Evolutionary conservation across 2,888 invertebrate species (phyloP).

Genomic region (Diarsia dahlii): DNA sequence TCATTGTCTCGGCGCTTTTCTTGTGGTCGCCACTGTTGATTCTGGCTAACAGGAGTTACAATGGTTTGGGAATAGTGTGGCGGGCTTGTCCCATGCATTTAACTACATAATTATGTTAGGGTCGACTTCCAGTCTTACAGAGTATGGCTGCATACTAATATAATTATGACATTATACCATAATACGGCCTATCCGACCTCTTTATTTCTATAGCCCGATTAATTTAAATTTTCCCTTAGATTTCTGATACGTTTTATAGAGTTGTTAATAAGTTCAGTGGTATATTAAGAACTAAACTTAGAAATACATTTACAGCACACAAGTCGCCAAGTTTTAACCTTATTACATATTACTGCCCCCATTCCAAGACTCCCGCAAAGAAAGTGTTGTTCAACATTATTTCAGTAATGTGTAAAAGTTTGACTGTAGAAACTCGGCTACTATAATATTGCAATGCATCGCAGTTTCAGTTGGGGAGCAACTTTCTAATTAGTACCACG

Average conservation of each 20-base stretch:
- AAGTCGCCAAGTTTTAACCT: constrained; percentile 31
- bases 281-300: neutral
- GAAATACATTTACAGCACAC: neutral
- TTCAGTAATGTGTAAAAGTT: constrained; percentile 57
- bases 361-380: constrained; percentile 38
- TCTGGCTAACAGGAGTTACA: too few species aligned
- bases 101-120: too few species aligned
- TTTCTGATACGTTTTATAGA: neutral
- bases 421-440: constrained; percentile 45
- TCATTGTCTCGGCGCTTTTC: too few species aligned
- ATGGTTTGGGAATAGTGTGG: too few species aligned
- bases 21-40: too few species aligned
- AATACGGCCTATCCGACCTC: too few species aligned
- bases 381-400: constrained; percentile 55
- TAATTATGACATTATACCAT: too few species aligned
- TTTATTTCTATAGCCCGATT: too few species aligned
- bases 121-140: too few species aligned
- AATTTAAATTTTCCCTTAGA: too few species aligned
- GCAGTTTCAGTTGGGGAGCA: constrained; percentile 48
- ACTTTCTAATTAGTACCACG: constrained; percentile 71
- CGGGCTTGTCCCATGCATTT: too few species aligned
- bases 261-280: neutral
- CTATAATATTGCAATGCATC: constrained; percentile 60
- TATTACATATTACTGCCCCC: constrained; percentile 44
- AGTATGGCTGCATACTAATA: too few species aligned